Evolutionary conservation across 2,888 invertebrate genomes (phyloP).

Genomic region (Laothoe populi): DNA sequence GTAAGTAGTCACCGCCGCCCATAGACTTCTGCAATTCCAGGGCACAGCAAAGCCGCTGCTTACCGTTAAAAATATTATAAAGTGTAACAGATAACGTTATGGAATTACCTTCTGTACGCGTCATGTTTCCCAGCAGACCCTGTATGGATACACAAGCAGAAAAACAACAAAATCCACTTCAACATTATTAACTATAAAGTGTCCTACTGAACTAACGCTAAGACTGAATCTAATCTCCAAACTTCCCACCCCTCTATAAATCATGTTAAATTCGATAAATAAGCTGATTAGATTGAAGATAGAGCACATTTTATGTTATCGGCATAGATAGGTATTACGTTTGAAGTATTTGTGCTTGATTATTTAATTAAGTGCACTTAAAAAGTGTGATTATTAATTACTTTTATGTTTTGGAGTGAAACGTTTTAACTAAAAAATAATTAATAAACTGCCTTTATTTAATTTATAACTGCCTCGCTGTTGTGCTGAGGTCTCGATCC

Average conservation of each 20-base stretch:
- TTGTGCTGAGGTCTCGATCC: too few relatives aligned
- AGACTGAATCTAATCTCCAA: not conserved
- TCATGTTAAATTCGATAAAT: not conserved
- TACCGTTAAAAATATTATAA: too few relatives aligned
- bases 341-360: not conserved
- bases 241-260: not conserved
- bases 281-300: not conserved
- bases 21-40: too few relatives aligned
- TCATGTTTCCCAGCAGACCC: slow-evolving; percentile 6
- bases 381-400: not conserved
- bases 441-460: not conserved
- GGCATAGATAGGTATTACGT: not conserved
- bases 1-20: too few relatives aligned
- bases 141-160: not conserved
- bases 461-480: not conserved
- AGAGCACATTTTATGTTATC: not conserved
- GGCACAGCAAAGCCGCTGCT: too few relatives aligned
- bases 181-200: not conserved
- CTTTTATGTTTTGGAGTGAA: not conserved
- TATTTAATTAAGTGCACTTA: not conserved
- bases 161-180: not conserved
- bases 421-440: not conserved
- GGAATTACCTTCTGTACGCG: not conserved
- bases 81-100: too few relatives aligned
- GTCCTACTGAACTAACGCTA: not conserved